A percentile compares a stretch with the other conserved stretches of the same genome.
Evolutionary conservation across 2,888 invertebrate species (phyloP).

Genomic region (Lithophane semibrunnea): DNA sequence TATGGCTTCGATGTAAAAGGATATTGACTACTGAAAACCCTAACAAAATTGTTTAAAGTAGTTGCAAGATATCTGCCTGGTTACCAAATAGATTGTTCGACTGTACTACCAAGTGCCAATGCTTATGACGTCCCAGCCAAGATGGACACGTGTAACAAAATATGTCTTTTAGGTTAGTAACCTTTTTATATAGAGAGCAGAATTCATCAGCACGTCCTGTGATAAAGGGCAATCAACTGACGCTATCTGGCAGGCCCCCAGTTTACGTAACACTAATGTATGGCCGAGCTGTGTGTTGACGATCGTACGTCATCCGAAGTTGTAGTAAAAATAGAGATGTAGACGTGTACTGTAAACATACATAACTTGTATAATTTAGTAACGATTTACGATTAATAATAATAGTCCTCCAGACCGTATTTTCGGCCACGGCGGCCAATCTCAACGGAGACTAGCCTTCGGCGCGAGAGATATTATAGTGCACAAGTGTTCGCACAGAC

Average conservation of each 20-base stretch:
- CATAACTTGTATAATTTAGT: slow-evolving; percentile 11
- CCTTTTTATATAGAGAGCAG: slow-evolving; percentile 6
- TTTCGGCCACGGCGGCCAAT: too few species aligned
- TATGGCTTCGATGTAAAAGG: too few species aligned
- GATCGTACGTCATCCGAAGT: slow-evolving; percentile 42
- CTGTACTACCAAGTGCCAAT: not conserved
- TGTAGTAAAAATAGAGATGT: slow-evolving; percentile 23
- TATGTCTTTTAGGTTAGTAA: slow-evolving; percentile 14
- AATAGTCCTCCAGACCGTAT: too few species aligned
- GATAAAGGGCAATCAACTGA: slow-evolving; percentile 46
- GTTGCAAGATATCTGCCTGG: too few species aligned
- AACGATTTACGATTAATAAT: too few species aligned
- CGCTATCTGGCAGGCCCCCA: slow-evolving; percentile 55
- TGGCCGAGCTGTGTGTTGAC: slow-evolving; percentile 10
- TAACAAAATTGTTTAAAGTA: too few species aligned
- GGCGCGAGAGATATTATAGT: too few species aligned
- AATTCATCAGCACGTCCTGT: slow-evolving; percentile 1
- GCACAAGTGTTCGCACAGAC: too few species aligned
- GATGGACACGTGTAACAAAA: not conserved
- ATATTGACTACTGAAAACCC: too few species aligned
- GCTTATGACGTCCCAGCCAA: not conserved
- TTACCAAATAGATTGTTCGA: too few species aligned
- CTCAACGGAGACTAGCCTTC: too few species aligned
- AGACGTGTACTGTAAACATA: slow-evolving; percentile 1
- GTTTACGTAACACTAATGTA: slow-evolving; percentile 25